Percentiles rank a stretch among this genome's conserved stretches.
Evolutionary conservation across 2,113 vertebrate species (phyloP).

Genomic region (Hypanus sabinus): DNA sequence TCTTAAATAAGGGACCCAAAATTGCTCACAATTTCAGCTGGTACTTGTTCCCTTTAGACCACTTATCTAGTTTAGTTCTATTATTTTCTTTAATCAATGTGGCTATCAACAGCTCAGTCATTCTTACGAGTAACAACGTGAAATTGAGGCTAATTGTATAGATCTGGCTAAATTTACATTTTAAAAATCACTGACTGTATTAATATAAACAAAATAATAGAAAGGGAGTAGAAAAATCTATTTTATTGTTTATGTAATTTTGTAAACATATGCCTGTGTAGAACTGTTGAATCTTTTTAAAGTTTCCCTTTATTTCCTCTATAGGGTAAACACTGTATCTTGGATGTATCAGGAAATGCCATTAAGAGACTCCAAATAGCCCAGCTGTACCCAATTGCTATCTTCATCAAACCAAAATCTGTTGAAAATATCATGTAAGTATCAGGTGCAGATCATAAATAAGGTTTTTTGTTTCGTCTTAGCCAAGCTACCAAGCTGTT

Average conservation of each 20-base stretch:
- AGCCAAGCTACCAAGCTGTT: background rate
- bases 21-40: background rate
- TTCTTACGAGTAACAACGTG: background rate
- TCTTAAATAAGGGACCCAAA: no score
- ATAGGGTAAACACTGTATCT: conserved; percentile 96
- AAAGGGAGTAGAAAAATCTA: background rate
- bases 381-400: conserved; percentile 82
- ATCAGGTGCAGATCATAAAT: background rate
- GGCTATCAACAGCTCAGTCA: background rate
- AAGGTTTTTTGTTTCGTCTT: background rate
- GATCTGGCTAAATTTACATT: background rate
- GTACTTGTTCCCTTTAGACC: background rate
- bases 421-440: conserved; percentile 97
- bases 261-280: background rate
- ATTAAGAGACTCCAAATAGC: conserved; percentile 96
- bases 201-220: background rate
- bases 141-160: background rate
- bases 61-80: background rate
- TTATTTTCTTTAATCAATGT: background rate
- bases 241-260: background rate
- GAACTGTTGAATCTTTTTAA: conserved; percentile 27
- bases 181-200: background rate
- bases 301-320: conserved; percentile 38
- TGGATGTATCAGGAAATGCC: conserved; percentile 95
- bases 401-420: conserved; percentile 95